phyloP scores from a whole-genome alignment of 2,797 vertebrate species.

The Hyperoplus lanceolatus region DNA sequence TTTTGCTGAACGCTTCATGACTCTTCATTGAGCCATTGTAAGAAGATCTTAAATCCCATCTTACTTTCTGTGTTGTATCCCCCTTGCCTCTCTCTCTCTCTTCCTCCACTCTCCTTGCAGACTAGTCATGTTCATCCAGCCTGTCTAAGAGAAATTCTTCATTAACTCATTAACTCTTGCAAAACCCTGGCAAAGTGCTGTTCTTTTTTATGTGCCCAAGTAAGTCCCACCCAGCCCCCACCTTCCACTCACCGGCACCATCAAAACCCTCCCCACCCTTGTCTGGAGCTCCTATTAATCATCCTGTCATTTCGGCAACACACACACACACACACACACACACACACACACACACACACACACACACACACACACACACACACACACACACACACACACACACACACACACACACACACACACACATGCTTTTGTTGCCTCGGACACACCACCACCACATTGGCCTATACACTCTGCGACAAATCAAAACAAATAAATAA shows the following conservation, averaged over 20 bases:
- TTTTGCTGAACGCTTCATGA: constrained; percentile 9
- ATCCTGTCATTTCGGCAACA: constrained; percentile 79
- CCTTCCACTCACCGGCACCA: constrained; percentile 33
- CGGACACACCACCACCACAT: constrained; percentile 39
- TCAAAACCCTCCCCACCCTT: constrained; percentile 22
- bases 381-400: constrained; percentile 49
- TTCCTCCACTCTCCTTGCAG: constrained; percentile 7
- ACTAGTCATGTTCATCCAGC: constrained; percentile 32
- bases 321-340: constrained; percentile 45
- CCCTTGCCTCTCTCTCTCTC: constrained; percentile 15
- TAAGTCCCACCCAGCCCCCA: constrained; percentile 59
- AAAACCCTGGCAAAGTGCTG: constrained; percentile 63
- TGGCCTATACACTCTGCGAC: constrained; percentile 35
- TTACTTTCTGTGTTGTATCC: constrained; percentile 16
- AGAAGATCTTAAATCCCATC: background rate
- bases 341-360: constrained; percentile 51
- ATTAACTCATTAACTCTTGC: constrained; percentile 47
- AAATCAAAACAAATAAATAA: constrained; percentile 78
- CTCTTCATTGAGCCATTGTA: constrained; percentile 32
- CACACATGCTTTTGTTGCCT: constrained; percentile 40
- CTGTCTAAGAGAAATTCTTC: constrained; percentile 32
- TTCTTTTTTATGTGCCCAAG: constrained; percentile 76
- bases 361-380: constrained; percentile 44
- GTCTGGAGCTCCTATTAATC: constrained; percentile 78
- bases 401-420: constrained; percentile 53